Conservation (phyloP, 2,113 vertebrate species). For the Proteles cristata region DNA sequence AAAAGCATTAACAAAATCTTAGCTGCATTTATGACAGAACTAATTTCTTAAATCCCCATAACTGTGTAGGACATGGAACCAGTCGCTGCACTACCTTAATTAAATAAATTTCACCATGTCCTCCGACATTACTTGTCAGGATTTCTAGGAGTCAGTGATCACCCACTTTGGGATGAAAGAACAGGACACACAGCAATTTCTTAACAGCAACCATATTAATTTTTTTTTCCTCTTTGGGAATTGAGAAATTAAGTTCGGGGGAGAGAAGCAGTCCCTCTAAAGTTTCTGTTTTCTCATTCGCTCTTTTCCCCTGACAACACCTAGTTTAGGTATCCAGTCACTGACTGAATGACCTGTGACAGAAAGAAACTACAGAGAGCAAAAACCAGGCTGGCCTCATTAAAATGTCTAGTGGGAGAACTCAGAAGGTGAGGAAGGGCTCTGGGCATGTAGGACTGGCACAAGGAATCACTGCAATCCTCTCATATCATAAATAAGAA, state of each 20-base stretch:
- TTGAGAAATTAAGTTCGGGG: conserved; percentile 72
- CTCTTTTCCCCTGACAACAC: background rate
- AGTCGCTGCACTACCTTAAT: background rate
- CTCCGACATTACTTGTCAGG: background rate
- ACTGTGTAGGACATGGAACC: background rate
- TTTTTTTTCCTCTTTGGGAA: conserved; percentile 50
- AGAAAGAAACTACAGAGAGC: background rate
- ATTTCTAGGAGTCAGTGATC: conserved; percentile 41
- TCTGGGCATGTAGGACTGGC: background rate
- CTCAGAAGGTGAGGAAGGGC: background rate
- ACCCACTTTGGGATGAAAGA: background rate
- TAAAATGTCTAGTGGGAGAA: background rate
- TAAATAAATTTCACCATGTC: background rate
- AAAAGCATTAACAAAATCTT: background rate
- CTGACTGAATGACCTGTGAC: background rate
- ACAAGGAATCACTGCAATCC: fast-evolving
- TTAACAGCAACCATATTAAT: conserved; percentile 60
- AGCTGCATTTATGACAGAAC: background rate
- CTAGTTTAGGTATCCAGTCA: background rate
- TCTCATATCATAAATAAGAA: background rate
- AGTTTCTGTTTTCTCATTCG: background rate
- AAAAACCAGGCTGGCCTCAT: background rate
- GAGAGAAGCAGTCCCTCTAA: conserved; percentile 14
- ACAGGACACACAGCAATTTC: conserved; percentile 63
- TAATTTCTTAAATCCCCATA: background rate